Evolutionary conservation across 2,113 vertebrate species (phyloP), one percentile per base, ranked within the genome.

Genomic region (Grammomys surdaster): DNA sequence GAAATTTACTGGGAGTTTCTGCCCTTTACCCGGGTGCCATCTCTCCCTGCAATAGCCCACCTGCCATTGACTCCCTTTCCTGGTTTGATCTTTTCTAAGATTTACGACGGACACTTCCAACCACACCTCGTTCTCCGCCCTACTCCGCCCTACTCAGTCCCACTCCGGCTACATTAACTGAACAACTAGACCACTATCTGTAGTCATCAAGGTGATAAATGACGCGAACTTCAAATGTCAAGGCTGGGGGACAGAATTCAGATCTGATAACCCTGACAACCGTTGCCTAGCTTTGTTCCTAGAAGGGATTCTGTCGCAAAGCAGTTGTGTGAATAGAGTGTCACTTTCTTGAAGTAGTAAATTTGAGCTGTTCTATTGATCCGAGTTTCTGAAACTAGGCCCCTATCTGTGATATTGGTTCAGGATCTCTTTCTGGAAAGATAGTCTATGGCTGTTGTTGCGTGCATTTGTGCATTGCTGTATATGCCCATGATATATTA

Each of bases 91-190:
- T 95, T 90, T 88, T 40, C 56, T 85, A 17, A 70, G 36, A 69
- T 70, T 92, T 90, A 76, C 69, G 73, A 65, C 2, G 56, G 46
- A 70, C 10, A n/a, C 40, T 73, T 89, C 65, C 9, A 46, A 58
- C 24, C n/a, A 6, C 22, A 91, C 12, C 19, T 26, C 1, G 4
- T 12, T 33, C 13, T 69, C 67, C 31, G 16, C 67, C 13, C 40
- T 12, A 17, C 24, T 14, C 20, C 20, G 4, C 17, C 43, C 22
- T 0, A 8, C 11, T 10, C 20, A 12, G 7, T 10, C 43, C 28
- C 0, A 8, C 11, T 51, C 73, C 11, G 58, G 13, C 67, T 86
- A 91, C 69, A 36, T 36, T 72, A 54, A 51, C 72, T 88, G 13
- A 80, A 12, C 33, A 46, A 70, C 70, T 73, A 20, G 78, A 11